Conservation (phyloP, 2,797 vertebrate species). For the Xerus rutilus region DNA sequence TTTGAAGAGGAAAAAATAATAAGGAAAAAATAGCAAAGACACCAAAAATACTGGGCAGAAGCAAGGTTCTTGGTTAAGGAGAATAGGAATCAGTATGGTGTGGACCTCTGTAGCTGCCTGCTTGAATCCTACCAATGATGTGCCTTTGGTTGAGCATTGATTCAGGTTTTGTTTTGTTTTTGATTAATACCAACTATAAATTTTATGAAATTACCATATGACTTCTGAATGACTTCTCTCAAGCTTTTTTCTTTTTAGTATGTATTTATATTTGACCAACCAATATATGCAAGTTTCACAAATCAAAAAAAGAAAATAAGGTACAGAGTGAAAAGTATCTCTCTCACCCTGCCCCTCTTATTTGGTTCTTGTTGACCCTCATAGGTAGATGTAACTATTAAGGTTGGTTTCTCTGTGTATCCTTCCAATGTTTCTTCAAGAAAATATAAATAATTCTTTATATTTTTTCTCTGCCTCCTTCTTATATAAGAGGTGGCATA, state of each 20-base stretch:
- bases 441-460: conserved; percentile 45
- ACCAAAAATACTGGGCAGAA: not conserved
- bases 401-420: not conserved
- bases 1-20: not conserved
- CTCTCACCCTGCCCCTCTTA: not conserved
- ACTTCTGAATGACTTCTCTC: conserved; percentile 19
- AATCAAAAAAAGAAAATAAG: conserved; percentile 40
- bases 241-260: conserved; percentile 31
- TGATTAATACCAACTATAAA: not conserved
- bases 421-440: conserved; percentile 9
- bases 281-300: conserved; percentile 14
- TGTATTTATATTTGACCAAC: not conserved
- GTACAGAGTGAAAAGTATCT: not conserved
- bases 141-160: not conserved
- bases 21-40: not conserved
- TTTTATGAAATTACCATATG: conserved; percentile 10
- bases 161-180: not conserved
- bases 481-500: not conserved
- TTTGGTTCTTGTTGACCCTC: not conserved
- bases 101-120: not conserved
- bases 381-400: not conserved
- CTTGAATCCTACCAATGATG: not conserved
- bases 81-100: not conserved
- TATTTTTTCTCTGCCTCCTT: not conserved
- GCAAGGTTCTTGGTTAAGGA: not conserved